Percentiles rank a stretch among this genome's conserved stretches.
Conservation (phyloP, 2,888 invertebrate species). For the Hyles lineata region DNA sequence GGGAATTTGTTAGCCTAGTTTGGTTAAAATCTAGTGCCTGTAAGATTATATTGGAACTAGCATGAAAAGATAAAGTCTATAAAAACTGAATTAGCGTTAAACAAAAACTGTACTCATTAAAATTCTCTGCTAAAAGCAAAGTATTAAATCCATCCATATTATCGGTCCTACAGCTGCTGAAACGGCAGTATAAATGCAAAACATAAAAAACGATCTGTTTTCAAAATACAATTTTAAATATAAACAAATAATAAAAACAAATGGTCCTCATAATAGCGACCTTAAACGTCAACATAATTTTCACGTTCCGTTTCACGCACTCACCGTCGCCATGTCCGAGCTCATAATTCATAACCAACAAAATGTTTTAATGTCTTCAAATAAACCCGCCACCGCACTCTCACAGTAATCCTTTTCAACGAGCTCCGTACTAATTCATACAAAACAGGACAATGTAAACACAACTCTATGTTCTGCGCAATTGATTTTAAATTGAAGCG, state of each 20-base stretch:
- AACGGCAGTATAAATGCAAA: too few species aligned
- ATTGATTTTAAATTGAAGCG: neutral
- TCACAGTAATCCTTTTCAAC: constrained; percentile 40
- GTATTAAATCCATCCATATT: too few species aligned
- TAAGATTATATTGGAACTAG: too few species aligned
- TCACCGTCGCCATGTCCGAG: constrained; percentile 16
- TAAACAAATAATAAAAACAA: neutral
- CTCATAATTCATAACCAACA: constrained; percentile 26
- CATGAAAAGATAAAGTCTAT: too few species aligned
- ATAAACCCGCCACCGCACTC: constrained; percentile 42
- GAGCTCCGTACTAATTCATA: constrained; percentile 33
- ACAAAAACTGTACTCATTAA: too few species aligned
- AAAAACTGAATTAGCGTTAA: too few species aligned
- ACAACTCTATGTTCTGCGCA: constrained; percentile 24
- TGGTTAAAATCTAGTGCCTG: too few species aligned
- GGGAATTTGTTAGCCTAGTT: too few species aligned
- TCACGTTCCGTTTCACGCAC: constrained; percentile 23
- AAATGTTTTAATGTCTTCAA: constrained; percentile 33
- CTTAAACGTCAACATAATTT: constrained; percentile 12
- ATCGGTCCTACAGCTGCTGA: too few species aligned
- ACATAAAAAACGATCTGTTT: too few species aligned
- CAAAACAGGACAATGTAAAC: constrained; percentile 26
- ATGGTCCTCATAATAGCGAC: neutral
- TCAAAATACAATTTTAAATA: too few species aligned
- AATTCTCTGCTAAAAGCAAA: too few species aligned